phyloP scores from a whole-genome alignment of 2,113 vertebrate genomes.

The Thermophis baileyi region DNA sequence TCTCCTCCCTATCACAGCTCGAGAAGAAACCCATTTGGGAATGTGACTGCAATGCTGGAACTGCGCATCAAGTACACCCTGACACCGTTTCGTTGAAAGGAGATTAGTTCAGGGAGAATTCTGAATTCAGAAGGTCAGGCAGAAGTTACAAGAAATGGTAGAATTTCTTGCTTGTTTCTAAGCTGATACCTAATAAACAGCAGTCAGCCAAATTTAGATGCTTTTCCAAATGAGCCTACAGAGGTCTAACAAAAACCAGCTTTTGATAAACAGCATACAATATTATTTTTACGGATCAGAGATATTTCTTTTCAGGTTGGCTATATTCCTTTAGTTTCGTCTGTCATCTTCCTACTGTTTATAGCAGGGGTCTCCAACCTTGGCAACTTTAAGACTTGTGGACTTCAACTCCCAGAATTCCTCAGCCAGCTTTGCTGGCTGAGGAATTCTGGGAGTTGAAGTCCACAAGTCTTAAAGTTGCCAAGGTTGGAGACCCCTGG shows the following conservation, averaged over 20 bases:
- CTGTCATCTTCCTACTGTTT: not conserved
- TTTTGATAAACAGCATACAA: not conserved
- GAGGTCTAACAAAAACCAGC: constrained; percentile 9
- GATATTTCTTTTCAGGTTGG: not conserved
- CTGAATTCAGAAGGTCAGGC: constrained; percentile 7
- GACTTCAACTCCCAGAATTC: too few relatives aligned
- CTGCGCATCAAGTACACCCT: not conserved
- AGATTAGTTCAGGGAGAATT: constrained; percentile 1
- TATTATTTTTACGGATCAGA: constrained; percentile 8
- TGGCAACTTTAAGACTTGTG: too few relatives aligned
- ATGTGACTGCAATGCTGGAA: not conserved
- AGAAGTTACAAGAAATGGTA: constrained; percentile 20
- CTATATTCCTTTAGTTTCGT: not conserved
- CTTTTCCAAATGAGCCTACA: constrained; percentile 11
- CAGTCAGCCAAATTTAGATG: not conserved
- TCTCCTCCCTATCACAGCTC: not conserved
- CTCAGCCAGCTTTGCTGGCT: too few relatives aligned
- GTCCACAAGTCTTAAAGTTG: too few relatives aligned
- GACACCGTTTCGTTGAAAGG: not conserved
- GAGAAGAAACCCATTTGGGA: not conserved
- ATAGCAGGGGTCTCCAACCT: too few relatives aligned
- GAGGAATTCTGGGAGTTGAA: too few relatives aligned
- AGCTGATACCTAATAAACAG: constrained; percentile 20
- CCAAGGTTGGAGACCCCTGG: too few relatives aligned
- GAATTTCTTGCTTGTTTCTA: constrained; percentile 8